phyloP scores from a whole-genome alignment of 2,113 vertebrate genomes.

The Chunga burmeisteri region DNA sequence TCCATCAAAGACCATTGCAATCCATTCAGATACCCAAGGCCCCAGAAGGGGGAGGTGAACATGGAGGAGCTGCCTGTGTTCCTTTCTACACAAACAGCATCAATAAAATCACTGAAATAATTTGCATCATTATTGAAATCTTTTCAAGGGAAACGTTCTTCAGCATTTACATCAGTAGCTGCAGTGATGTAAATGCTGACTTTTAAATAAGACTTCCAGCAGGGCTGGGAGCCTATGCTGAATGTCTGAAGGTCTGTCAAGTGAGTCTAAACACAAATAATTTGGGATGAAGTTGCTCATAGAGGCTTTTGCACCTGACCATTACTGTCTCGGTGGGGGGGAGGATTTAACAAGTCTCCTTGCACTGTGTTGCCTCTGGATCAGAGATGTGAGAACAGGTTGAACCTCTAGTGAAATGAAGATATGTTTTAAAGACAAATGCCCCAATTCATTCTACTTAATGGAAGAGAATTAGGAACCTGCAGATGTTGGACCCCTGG shows the following conservation, averaged over 20 bases:
- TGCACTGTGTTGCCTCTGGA: not conserved
- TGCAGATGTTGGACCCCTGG: not conserved
- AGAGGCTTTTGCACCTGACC: not conserved
- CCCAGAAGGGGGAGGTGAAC: slow-evolving; percentile 2
- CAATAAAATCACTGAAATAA: not conserved
- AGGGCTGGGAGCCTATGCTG: not conserved
- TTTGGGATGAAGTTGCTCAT: not conserved
- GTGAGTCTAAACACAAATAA: not conserved
- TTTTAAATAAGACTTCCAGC: not conserved
- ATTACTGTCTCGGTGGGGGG: not conserved
- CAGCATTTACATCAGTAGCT: not conserved
- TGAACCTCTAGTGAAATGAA: not conserved
- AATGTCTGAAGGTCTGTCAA: not conserved
- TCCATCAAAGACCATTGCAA: slow-evolving; percentile 21
- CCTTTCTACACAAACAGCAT: not conserved
- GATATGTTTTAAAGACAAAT: not conserved
- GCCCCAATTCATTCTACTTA: not conserved
- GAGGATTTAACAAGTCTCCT: not conserved
- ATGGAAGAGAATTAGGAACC: not conserved
- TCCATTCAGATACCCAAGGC: slow-evolving; percentile 26
- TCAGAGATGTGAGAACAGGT: not conserved
- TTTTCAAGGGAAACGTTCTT: not conserved
- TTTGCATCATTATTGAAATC: not conserved
- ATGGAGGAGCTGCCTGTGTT: not conserved
- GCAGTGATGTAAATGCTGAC: not conserved